Percentiles rank a stretch among this genome's conserved stretches.
Evolutionary conservation across 2,888 invertebrate species (phyloP).

Genomic region (Dastarcus helophoroides): DNA sequence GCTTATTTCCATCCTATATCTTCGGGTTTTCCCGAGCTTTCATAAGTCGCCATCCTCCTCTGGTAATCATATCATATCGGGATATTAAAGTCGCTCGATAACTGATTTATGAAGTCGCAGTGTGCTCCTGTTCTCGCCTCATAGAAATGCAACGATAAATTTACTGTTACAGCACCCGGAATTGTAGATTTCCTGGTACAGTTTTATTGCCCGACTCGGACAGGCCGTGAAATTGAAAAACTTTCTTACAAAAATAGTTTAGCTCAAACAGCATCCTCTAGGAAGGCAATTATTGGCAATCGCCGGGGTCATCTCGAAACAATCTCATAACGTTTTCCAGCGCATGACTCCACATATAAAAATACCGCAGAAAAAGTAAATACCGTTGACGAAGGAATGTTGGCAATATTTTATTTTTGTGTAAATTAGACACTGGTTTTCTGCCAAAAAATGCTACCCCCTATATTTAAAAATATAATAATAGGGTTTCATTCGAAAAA

Average conservation of each 20-base stretch:
- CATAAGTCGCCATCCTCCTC: constrained; percentile 13
- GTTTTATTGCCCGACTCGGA: constrained; percentile 33
- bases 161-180: constrained; percentile 1
- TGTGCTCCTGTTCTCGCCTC: constrained; percentile 26
- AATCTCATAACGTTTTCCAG: too few species aligned
- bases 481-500: too few species aligned
- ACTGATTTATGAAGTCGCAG: constrained; percentile 28
- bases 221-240: constrained; percentile 37
- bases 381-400: too few species aligned
- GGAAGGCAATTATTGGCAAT: constrained; percentile 28
- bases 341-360: too few species aligned
- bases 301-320: too few species aligned
- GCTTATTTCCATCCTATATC: constrained; percentile 8
- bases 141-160: constrained; percentile 28
- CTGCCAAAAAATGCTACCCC: too few species aligned
- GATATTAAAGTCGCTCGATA: constrained; percentile 31
- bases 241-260: constrained; percentile 33
- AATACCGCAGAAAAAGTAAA: too few species aligned
- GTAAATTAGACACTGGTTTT: too few species aligned
- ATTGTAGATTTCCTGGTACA: constrained; percentile 34
- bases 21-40: constrained; percentile 3
- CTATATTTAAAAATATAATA: too few species aligned
- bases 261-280: constrained; percentile 26
- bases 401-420: too few species aligned
- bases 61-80: constrained; percentile 31